Percentiles rank a stretch among this genome's conserved stretches.
phyloP scores from a whole-genome alignment of 2,888 invertebrate species.

The Macrosoma leucophasiata region DNA sequence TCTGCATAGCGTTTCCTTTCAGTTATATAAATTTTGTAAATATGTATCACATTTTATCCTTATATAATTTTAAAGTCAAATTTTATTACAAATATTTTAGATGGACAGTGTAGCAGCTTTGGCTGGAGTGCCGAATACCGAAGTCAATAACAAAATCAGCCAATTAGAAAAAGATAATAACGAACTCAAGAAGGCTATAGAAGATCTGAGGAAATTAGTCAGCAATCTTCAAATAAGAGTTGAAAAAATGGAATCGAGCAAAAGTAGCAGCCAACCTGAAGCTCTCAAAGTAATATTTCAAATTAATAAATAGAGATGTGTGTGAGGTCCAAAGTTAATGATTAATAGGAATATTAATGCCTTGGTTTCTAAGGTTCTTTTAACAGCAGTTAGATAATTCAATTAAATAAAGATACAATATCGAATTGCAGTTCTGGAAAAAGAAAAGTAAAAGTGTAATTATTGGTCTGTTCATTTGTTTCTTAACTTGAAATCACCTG shows the following conservation, averaged over 20 bases:
- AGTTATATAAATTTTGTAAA: too few species aligned
- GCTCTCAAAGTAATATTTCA: conserved; percentile 44
- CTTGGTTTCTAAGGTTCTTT: too few species aligned
- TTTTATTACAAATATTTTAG: conserved; percentile 56
- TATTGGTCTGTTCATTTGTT: too few species aligned
- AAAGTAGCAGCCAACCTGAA: conserved; percentile 34
- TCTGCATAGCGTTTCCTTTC: too few species aligned
- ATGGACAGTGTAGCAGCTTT: conserved; percentile 79
- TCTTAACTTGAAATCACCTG: too few species aligned
- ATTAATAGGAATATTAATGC: too few species aligned
- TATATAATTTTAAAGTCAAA: not conserved
- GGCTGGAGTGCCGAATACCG: conserved; percentile 72
- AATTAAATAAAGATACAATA: too few species aligned
- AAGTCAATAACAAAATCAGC: conserved; percentile 71
- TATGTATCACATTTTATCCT: conserved; percentile 7
- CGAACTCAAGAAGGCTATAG: conserved; percentile 64
- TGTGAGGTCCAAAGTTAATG: too few species aligned
- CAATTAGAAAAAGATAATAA: conserved; percentile 76
- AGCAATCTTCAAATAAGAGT: conserved; percentile 66
- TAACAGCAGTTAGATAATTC: too few species aligned
- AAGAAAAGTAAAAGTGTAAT: too few species aligned
- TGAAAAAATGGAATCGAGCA: not conserved
- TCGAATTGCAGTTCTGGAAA: too few species aligned
- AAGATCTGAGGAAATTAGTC: conserved; percentile 61
- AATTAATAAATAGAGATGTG: too few species aligned